Conservation (phyloP, 1,140 invertebrate species). For the Plectrocnemia conspersa region DNA sequence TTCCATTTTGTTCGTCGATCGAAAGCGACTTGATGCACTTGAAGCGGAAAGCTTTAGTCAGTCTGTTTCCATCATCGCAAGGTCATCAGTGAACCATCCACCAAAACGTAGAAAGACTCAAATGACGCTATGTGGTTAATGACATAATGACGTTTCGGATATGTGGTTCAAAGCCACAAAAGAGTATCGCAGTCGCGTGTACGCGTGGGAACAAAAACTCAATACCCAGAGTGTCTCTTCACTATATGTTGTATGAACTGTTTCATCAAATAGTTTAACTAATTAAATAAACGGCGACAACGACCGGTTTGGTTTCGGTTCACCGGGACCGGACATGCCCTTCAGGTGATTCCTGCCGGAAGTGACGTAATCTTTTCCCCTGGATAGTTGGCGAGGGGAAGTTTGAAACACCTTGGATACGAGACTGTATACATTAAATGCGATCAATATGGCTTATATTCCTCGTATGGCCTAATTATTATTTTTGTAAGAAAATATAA, state of each 20-base stretch:
- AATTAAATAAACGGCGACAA: neutral
- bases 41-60: constrained; percentile 15
- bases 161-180: neutral
- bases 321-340: constrained; percentile 17
- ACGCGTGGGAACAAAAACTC: neutral
- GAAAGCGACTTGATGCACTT: constrained; percentile 15
- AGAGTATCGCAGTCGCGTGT: neutral
- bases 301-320: constrained; percentile 10
- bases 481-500: neutral
- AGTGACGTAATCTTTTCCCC: constrained; percentile 27
- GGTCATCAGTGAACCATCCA: constrained; percentile 20
- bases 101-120: constrained; percentile 10
- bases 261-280: neutral
- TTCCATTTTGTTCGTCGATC: neutral
- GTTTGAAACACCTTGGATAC: constrained; percentile 14
- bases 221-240: neutral
- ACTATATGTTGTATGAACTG: neutral
- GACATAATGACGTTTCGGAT: constrained; percentile 14
- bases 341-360: constrained; percentile 30
- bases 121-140: constrained; percentile 15
- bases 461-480: neutral
- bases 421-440: neutral
- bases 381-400: constrained; percentile 7
- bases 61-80: no score
- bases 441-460: constrained; percentile 6